Evolutionary conservation across 2,888 invertebrate species (phyloP), one percentile per base, ranked within the genome.

Genomic region (Andrena dorsata): DNA sequence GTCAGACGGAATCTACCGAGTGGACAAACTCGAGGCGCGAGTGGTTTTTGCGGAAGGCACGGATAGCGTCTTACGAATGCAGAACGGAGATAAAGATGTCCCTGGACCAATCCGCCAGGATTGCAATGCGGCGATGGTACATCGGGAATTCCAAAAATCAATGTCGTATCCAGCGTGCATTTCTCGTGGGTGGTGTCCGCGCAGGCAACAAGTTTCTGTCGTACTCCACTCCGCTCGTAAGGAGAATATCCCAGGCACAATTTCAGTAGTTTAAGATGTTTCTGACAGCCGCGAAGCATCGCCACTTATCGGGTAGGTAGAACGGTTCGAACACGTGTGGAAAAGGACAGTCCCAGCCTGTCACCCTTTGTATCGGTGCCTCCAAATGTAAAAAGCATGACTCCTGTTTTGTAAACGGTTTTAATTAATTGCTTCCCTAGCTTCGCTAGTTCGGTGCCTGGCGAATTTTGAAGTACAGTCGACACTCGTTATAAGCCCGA

Each of bases 341-440:
- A 95, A 99, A 99, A 13, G 99, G 99, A 2, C 98, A 98, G 95
- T 99, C 99, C 96, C 98, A 98, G 13, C 99, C 99, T 30, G 98
- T 96, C 65, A 98, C 98, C 85, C 99, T 96, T 61, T 95, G 94
- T 16, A 99, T 95, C 0, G 99, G 99, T 0, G 99, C 98, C 94
- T 99, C 99, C 88, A 99, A 95, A 93, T 98, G 96, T 58, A 99
- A 95, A 94, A 99, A 99, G 93, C 99, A 99, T 90, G 97, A 96
- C 92, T 97, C 97, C 97, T 98, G 95, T 51, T 32, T 26, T 23
- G n/a, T 2, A 35, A 58, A 51, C 32, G 2, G 49, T 47, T 13
- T 10, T 26, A 4, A 65, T 66, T 26, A 16, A 51, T 58, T 47
- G 7, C 8, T 32, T 8, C 8, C n/a, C 5, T 0, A 13, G 32